Conservation (phyloP, 2,888 invertebrate genomes). For the Ophion costatus region DNA sequence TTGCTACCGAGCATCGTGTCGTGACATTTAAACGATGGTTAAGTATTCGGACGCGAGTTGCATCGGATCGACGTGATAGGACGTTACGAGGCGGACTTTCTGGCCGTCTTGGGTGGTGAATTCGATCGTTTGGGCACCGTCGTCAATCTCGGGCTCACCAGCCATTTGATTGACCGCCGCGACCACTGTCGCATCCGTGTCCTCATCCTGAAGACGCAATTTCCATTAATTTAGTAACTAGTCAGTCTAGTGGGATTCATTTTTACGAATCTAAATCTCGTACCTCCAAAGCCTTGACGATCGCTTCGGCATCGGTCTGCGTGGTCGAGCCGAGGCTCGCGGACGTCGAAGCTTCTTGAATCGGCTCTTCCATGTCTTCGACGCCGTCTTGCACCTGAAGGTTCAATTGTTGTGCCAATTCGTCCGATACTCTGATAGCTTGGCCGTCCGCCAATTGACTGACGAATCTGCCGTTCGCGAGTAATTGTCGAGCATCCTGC, state of each 20-base stretch:
- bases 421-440: slow-evolving; percentile 79
- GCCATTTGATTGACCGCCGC: slow-evolving; percentile 78
- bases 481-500: slow-evolving; percentile 88
- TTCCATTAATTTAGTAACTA: not conserved
- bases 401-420: slow-evolving; percentile 83
- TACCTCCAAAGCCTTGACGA: slow-evolving; percentile 79
- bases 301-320: slow-evolving; percentile 75
- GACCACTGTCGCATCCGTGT: slow-evolving; percentile 76
- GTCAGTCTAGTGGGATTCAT: not conserved
- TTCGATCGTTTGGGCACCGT: slow-evolving; percentile 83
- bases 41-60: slow-evolving; percentile 83
- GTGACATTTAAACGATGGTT: slow-evolving; percentile 80
- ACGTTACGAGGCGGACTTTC: slow-evolving; percentile 86
- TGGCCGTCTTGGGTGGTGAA: slow-evolving; percentile 86
- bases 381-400: slow-evolving; percentile 83
- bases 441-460: slow-evolving; percentile 79
- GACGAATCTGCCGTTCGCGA: slow-evolving; percentile 84
- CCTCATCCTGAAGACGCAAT: slow-evolving; percentile 74
- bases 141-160: slow-evolving; percentile 73
- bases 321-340: slow-evolving; percentile 63
- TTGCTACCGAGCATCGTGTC: not conserved
- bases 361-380: slow-evolving; percentile 70
- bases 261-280: slow-evolving; percentile 3
- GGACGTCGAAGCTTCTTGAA: slow-evolving; percentile 35
- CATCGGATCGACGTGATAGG: slow-evolving; percentile 84